Conservation (phyloP, 2,797 vertebrate genomes). For the Phoeniculus purpureus region DNA sequence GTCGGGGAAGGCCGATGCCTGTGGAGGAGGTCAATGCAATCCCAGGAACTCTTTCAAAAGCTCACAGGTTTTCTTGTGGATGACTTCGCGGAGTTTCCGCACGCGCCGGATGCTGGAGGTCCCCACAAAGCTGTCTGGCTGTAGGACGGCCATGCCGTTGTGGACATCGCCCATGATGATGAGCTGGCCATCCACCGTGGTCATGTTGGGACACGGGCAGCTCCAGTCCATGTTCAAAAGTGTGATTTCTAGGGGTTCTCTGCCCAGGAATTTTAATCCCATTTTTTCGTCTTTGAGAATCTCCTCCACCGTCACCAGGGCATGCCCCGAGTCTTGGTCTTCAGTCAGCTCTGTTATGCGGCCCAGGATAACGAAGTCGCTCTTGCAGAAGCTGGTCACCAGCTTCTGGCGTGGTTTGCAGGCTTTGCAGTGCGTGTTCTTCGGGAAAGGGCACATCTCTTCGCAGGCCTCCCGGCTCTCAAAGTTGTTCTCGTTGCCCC, state of each 20-base stretch:
- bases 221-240: conserved; percentile 94
- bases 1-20: neutral
- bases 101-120: conserved; percentile 85
- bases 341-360: conserved; percentile 88
- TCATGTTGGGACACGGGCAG: conserved; percentile 96
- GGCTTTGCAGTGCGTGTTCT: conserved; percentile 87
- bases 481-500: conserved; percentile 96
- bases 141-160: conserved; percentile 92
- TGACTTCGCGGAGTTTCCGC: conserved; percentile 90
- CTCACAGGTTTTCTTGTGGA: conserved; percentile 96
- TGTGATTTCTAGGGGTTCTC: conserved; percentile 92
- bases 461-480: conserved; percentile 92
- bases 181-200: conserved; percentile 85
- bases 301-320: conserved; percentile 91
- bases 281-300: conserved; percentile 98
- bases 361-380: conserved; percentile 93
- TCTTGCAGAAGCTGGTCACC: conserved; percentile 95
- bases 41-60: conserved; percentile 91
- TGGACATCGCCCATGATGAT: conserved; percentile 95
- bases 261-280: conserved; percentile 94
- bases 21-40: conserved; percentile 79
- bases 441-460: conserved; percentile 91
- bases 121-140: conserved; percentile 92
- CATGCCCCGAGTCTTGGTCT: conserved; percentile 89
- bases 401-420: conserved; percentile 93